phyloP scores from a whole-genome alignment of 1,140 invertebrate genomes.

The Rhopalosiphum padi region DNA sequence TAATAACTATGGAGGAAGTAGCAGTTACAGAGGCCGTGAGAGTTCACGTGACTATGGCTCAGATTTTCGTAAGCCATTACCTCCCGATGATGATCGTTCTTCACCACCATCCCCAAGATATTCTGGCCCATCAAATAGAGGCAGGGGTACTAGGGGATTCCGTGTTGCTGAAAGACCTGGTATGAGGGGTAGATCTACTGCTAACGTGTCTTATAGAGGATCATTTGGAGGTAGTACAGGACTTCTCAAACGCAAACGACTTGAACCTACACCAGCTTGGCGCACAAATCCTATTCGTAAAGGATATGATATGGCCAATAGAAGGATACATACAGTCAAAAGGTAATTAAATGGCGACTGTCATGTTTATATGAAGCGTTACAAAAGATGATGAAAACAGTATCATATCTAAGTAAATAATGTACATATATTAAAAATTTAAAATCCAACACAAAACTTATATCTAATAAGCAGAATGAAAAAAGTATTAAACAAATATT shows the following conservation, averaged over 20 bases:
- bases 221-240: conserved; percentile 47
- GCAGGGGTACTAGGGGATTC: conserved; percentile 53
- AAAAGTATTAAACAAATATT: conserved; percentile 24
- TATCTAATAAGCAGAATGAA: conserved; percentile 35
- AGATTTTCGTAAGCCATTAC: conserved; percentile 53
- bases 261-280: conserved; percentile 40
- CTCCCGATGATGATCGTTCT: conserved; percentile 46
- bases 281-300: conserved; percentile 49
- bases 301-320: conserved; percentile 52
- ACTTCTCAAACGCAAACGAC: conserved; percentile 53
- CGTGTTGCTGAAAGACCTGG: conserved; percentile 50
- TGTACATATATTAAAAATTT: not conserved
- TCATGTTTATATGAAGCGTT: conserved; percentile 49
- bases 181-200: conserved; percentile 52
- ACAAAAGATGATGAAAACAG: conserved; percentile 37
- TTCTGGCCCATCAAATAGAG: conserved; percentile 44
- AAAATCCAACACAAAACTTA: not conserved
- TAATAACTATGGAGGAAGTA: conserved; percentile 55
- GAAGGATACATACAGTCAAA: conserved; percentile 56
- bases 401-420: conserved; percentile 31
- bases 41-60: conserved; percentile 50
- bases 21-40: conserved; percentile 49
- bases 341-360: conserved; percentile 54
- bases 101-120: conserved; percentile 48
- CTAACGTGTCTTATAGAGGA: conserved; percentile 46